phyloP scores from a whole-genome alignment of 2,888 invertebrate species.

The Rhingia rostrata region DNA sequence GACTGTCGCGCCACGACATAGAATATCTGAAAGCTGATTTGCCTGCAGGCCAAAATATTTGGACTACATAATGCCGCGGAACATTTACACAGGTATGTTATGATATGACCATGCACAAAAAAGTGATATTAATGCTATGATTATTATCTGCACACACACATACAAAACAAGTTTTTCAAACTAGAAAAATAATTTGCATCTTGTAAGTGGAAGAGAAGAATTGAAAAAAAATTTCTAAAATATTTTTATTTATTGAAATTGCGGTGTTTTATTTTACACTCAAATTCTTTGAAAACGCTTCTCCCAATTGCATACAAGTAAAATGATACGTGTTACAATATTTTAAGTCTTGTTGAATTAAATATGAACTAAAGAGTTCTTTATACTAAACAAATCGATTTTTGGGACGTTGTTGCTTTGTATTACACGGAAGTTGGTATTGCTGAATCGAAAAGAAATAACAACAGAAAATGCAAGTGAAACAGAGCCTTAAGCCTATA shows the following conservation, averaged over 20 bases:
- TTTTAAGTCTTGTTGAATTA: too few species aligned
- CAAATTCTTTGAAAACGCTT: too few species aligned
- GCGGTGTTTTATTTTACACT: neutral
- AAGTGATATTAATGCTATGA: neutral
- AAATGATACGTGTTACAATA: too few species aligned
- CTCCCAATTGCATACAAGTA: too few species aligned
- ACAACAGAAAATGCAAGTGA: too few species aligned
- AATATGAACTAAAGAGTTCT: too few species aligned
- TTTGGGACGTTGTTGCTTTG: too few species aligned
- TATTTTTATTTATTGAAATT: neutral
- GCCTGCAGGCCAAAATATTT: slow-evolving; percentile 83
- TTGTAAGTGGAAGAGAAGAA: slow-evolving; percentile 25
- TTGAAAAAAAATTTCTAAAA: neutral
- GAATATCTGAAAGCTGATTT: slow-evolving; percentile 83
- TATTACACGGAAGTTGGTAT: too few species aligned
- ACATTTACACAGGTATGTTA: slow-evolving; percentile 57
- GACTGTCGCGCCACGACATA: slow-evolving; percentile 83
- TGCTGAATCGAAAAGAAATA: too few species aligned
- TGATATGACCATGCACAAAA: slow-evolving; percentile 62
- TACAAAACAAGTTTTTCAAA: neutral
- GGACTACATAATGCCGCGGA: slow-evolving; percentile 78
- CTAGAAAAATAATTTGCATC: slow-evolving; percentile 21
- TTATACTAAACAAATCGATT: too few species aligned
- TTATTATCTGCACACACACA: neutral
- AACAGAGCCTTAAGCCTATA: too few species aligned